Conservation (phyloP, 2,888 invertebrate genomes). For the Antheraea yamamai region DNA sequence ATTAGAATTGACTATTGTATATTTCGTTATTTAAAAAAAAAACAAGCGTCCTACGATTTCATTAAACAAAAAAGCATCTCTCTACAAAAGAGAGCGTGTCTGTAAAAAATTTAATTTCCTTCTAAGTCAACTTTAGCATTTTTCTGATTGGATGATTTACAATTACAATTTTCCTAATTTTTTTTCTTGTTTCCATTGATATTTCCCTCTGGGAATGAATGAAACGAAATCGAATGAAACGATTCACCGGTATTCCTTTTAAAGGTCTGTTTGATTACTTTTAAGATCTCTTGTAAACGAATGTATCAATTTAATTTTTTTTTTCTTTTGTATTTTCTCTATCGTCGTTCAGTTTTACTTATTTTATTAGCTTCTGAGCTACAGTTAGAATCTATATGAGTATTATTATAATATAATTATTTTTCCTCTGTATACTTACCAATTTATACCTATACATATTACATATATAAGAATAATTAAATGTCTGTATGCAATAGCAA, state of each 20-base stretch:
- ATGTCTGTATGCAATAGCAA: too few relatives aligned
- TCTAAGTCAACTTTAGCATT: slow-evolving; percentile 21
- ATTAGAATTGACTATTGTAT: too few relatives aligned
- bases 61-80: background rate
- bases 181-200: slow-evolving; percentile 16
- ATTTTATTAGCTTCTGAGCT: background rate
- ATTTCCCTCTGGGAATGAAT: slow-evolving; percentile 25
- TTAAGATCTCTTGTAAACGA: slow-evolving; percentile 5
- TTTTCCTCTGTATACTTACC: too few relatives aligned
- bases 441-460: too few relatives aligned
- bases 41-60: background rate
- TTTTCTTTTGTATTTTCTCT: background rate
- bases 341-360: background rate
- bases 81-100: background rate
- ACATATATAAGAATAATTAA: too few relatives aligned
- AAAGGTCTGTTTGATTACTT: slow-evolving; percentile 1
- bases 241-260: slow-evolving; percentile 26
- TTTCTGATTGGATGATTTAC: slow-evolving; percentile 23
- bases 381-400: background rate
- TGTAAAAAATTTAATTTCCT: slow-evolving; percentile 22
- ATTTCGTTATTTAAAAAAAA: too few relatives aligned
- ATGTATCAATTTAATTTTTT: background rate
- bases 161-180: slow-evolving; percentile 21
- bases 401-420: background rate
- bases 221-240: slow-evolving; percentile 27